phyloP scores from a whole-genome alignment of 1,140 invertebrate genomes.

The Temnothorax nylanderi region DNA sequence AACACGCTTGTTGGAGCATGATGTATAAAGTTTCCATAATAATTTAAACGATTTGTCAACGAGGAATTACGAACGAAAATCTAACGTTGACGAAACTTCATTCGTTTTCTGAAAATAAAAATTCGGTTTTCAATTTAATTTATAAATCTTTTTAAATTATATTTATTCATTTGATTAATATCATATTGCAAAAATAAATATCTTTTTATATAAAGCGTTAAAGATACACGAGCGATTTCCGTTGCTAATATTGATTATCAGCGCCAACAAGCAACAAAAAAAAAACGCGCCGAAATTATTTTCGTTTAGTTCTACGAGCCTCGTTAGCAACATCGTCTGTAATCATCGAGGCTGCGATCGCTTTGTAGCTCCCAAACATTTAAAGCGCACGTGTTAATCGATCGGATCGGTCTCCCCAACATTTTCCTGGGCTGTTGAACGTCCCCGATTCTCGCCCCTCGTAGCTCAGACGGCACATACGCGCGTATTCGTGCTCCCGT shows the following conservation, averaged over 20 bases:
- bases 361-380: conserved; percentile 54
- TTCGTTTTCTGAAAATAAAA: background rate
- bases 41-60: background rate
- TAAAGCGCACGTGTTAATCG: conserved; percentile 57
- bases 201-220: background rate
- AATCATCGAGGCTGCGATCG: conserved; percentile 26
- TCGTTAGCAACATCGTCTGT: conserved; percentile 39
- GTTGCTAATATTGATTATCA: background rate
- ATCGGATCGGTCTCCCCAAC: conserved; percentile 42
- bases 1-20: background rate
- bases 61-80: background rate
- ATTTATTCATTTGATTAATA: background rate
- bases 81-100: background rate
- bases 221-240: background rate
- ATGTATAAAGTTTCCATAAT: background rate
- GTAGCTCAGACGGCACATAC: conserved; percentile 33
- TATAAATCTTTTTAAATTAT: background rate
- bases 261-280: background rate
- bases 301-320: background rate
- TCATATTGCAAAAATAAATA: background rate
- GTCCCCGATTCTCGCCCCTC: conserved; percentile 34
- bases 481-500: background rate
- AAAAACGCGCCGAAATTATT: conserved; percentile 16
- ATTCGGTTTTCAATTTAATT: background rate
- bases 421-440: conserved; percentile 39